These are phyloP conservation scores for Brachypterus glaber DNA, from an alignment of 2,888 invertebrate genomes.

Conservation along the genomic window DNA sequence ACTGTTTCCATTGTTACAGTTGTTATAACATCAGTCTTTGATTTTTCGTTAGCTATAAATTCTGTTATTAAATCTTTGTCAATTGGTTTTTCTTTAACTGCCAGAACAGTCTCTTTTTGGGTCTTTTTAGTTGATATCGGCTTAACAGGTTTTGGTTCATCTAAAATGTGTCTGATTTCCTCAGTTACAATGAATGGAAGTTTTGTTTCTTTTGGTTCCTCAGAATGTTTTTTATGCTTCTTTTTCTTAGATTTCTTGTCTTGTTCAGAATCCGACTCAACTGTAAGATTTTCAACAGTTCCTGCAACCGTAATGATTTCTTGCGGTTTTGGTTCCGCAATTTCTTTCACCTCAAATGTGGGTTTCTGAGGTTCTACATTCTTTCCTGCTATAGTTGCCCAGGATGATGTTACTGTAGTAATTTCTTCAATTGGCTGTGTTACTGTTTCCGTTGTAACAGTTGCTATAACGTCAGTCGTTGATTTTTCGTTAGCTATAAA, in stretches of 20 bases:
- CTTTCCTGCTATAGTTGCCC: neutral
- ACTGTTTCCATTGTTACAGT: neutral
- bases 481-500: neutral
- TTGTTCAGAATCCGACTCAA: constrained; percentile 4
- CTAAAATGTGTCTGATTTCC: neutral
- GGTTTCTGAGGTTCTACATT: constrained; percentile 7
- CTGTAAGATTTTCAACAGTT: neutral
- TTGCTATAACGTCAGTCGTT: constrained; percentile 21
- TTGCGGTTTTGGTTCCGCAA: neutral
- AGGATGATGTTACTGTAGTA: neutral
- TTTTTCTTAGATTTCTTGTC: constrained; percentile 10
- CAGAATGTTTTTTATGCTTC: neutral
- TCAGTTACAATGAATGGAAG: constrained; percentile 1
- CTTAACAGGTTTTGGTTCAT: neutral
- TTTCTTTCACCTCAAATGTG: constrained; percentile 2
- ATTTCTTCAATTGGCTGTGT: neutral
- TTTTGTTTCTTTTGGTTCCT: constrained; percentile 16
- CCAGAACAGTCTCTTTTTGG: no score
- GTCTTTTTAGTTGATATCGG: neutral
- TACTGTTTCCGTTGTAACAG: neutral
- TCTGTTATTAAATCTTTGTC: neutral
- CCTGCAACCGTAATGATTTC: neutral
- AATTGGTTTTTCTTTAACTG: constrained; percentile 1
- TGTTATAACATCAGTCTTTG: neutral
- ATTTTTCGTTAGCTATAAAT: neutral